phyloP scores from a whole-genome alignment of 2,888 invertebrate species.

The Xestia rhomboidea region DNA sequence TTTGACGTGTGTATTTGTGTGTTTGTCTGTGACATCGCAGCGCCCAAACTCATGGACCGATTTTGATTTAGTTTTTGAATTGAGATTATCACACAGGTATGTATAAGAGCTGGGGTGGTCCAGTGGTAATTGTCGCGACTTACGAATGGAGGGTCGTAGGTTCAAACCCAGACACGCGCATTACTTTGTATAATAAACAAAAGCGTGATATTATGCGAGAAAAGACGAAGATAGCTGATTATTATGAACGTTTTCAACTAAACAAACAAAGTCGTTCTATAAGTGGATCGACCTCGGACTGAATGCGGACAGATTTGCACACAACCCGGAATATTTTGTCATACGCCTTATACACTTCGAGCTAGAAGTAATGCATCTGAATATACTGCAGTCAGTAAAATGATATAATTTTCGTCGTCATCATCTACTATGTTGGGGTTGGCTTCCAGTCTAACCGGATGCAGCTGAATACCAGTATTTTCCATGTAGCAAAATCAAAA shows the following conservation, averaged over 20 bases:
- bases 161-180: neutral
- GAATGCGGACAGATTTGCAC: neutral
- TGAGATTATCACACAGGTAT: neutral
- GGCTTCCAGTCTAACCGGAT: no score
- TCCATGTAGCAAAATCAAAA: no score
- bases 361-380: neutral
- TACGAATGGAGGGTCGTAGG: neutral
- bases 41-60: neutral
- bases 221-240: neutral
- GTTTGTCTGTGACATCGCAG: neutral
- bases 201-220: neutral
- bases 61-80: neutral
- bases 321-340: slow-evolving; percentile 20
- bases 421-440: no score
- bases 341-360: slow-evolving; percentile 13
- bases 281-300: slow-evolving; percentile 1
- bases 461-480: no score
- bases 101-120: neutral
- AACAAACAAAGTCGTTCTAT: slow-evolving; percentile 22
- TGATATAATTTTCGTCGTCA: neutral
- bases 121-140: neutral
- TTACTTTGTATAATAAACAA: neutral
- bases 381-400: slow-evolving; percentile 10
- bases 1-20: neutral
- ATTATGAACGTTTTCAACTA: slow-evolving; percentile 17